Evolutionary conservation across 2,113 vertebrate species (phyloP).

Genomic region (Tragelaphus buxtoni): DNA sequence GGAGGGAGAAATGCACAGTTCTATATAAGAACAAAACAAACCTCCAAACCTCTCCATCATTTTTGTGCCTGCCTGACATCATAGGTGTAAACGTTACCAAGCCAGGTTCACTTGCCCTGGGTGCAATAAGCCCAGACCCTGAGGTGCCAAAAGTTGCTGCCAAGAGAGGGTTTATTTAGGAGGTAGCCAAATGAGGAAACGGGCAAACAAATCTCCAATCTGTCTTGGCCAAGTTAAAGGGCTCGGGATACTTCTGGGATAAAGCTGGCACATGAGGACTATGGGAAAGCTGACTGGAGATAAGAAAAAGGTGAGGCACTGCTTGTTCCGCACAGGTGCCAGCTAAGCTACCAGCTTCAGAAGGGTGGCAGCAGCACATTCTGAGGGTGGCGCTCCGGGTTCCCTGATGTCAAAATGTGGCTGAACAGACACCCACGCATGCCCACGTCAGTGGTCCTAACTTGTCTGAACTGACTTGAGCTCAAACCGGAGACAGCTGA

Average conservation of each 20-base stretch:
- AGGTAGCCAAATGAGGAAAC: background rate
- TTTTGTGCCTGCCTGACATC: background rate
- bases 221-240: background rate
- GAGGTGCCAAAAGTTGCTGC: background rate
- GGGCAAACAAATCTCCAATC: background rate
- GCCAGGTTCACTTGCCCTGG: background rate
- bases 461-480: background rate
- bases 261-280: background rate
- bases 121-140: background rate
- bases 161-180: background rate
- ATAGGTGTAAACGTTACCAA: background rate
- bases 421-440: background rate
- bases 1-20: background rate
- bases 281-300: background rate
- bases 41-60: background rate
- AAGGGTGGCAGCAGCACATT: background rate
- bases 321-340: background rate
- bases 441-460: background rate
- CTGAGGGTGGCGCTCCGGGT: background rate
- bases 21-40: background rate
- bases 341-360: background rate
- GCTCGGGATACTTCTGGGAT: background rate
- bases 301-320: background rate
- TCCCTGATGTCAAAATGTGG: background rate
- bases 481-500: background rate